Percentiles rank a stretch among this genome's conserved stretches.
phyloP scores from a whole-genome alignment of 2,888 invertebrate species.

The Nasonia oneida region DNA sequence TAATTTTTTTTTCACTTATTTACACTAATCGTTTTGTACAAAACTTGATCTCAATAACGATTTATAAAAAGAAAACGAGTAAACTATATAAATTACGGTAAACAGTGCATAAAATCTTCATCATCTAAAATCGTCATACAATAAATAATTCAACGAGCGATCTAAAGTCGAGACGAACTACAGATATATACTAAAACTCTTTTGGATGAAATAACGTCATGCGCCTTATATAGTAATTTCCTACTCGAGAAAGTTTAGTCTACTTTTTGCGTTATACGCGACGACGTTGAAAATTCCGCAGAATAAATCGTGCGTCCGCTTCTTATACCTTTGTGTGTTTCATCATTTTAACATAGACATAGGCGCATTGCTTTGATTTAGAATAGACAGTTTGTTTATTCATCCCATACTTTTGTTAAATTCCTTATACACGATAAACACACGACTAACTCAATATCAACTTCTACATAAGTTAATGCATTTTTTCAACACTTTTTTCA shows the following conservation, averaged over 20 bases:
- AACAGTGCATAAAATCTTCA: constrained; percentile 50
- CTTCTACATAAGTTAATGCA: background rate
- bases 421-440: background rate
- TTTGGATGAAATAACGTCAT: constrained; percentile 12
- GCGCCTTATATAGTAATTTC: background rate
- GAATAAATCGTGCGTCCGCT: background rate
- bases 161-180: constrained; percentile 36
- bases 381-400: background rate
- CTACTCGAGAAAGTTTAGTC: constrained; percentile 19
- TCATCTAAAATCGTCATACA: constrained; percentile 25
- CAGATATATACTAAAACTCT: constrained; percentile 27
- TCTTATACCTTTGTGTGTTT: background rate
- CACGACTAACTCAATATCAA: too few species aligned
- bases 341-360: constrained; percentile 13
- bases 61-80: constrained; percentile 47
- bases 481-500: background rate
- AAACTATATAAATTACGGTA: constrained; percentile 40
- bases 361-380: constrained; percentile 6
- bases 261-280: constrained; percentile 11
- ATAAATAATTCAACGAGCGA: constrained; percentile 48
- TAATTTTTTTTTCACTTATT: constrained; percentile 43
- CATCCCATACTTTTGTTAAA: background rate
- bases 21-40: constrained; percentile 56
- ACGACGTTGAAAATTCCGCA: background rate
- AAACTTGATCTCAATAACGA: constrained; percentile 43